Evolutionary conservation across 2,888 invertebrate genomes (phyloP).

Genomic region (Epistrophe grossulariae): DNA sequence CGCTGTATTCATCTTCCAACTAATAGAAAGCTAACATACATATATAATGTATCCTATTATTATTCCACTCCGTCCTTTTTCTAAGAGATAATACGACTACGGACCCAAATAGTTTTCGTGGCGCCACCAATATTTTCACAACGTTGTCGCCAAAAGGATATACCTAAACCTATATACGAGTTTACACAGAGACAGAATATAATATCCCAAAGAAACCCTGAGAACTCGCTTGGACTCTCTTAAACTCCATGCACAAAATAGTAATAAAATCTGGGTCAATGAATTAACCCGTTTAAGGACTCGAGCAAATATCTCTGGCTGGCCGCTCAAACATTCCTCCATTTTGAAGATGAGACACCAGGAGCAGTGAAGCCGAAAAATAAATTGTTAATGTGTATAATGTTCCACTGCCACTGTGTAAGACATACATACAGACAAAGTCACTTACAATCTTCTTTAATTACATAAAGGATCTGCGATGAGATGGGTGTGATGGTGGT

Average conservation of each 20-base stretch:
- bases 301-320: constrained; percentile 46
- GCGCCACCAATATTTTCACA: constrained; percentile 60
- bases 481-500: background rate
- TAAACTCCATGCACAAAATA: constrained; percentile 39
- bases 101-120: constrained; percentile 50
- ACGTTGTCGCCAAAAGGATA: constrained; percentile 38
- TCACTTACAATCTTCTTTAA: constrained; percentile 57
- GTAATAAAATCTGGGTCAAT: constrained; percentile 69
- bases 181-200: constrained; percentile 33
- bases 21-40: constrained; percentile 10
- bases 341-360: constrained; percentile 10
- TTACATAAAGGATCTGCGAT: constrained; percentile 49
- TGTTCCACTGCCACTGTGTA: constrained; percentile 40
- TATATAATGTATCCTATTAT: background rate
- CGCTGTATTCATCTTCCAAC: background rate
- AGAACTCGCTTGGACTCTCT: constrained; percentile 42
- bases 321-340: constrained; percentile 46
- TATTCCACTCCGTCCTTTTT: background rate
- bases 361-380: constrained; percentile 27
- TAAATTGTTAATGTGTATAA: constrained; percentile 51
- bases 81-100: constrained; percentile 16
- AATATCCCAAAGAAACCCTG: constrained; percentile 33
- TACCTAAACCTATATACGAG: background rate
- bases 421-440: constrained; percentile 51
- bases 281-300: constrained; percentile 59